Evolutionary conservation across 37 sponge, comb jelly and placozoan genomes (phyloP).

Genomic region (Theonella swinhoei): DNA sequence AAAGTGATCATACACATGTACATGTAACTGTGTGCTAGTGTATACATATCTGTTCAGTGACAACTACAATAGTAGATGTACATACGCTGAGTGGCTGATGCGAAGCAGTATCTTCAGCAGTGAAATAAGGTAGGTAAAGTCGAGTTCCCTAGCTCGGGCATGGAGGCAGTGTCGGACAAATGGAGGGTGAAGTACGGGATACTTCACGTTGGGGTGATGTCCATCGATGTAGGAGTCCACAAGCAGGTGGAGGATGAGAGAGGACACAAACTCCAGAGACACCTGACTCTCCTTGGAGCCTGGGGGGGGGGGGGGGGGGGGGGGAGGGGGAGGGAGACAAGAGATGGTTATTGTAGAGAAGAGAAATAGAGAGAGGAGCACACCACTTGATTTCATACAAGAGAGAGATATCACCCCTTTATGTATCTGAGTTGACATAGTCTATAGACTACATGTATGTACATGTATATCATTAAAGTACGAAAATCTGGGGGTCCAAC

Average conservation of each 20-base stretch:
- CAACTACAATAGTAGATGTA: neutral
- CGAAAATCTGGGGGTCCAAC: too few relatives aligned
- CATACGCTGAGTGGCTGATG: constrained; percentile 28
- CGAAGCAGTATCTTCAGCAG: constrained; percentile 75
- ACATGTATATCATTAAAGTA: too few relatives aligned
- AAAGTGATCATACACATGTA: neutral
- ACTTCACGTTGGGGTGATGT: neutral
- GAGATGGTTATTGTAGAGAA: too few relatives aligned
- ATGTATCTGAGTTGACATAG: too few relatives aligned
- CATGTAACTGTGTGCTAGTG: neutral
- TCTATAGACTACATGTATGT: too few relatives aligned
- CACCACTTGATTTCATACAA: too few relatives aligned
- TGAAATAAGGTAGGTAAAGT: constrained; percentile 31
- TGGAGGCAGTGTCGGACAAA: constrained; percentile 64
- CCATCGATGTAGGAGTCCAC: constrained; percentile 50
- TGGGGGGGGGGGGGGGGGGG: neutral
- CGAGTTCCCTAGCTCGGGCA: constrained; percentile 54
- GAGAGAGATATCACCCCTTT: too few relatives aligned
- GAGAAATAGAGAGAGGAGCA: too few relatives aligned
- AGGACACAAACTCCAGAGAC: constrained; percentile 44
- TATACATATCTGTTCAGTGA: neutral
- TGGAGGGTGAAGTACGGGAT: constrained; percentile 33
- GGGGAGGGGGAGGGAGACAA: neutral
- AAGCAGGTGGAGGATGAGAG: constrained; percentile 48
- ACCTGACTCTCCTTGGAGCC: constrained; percentile 17